Percentiles rank a stretch among this genome's conserved stretches.
These are phyloP conservation scores for Carassius gibelio DNA, from an alignment of 2,113 vertebrate species.

Conservation along the genomic window DNA sequence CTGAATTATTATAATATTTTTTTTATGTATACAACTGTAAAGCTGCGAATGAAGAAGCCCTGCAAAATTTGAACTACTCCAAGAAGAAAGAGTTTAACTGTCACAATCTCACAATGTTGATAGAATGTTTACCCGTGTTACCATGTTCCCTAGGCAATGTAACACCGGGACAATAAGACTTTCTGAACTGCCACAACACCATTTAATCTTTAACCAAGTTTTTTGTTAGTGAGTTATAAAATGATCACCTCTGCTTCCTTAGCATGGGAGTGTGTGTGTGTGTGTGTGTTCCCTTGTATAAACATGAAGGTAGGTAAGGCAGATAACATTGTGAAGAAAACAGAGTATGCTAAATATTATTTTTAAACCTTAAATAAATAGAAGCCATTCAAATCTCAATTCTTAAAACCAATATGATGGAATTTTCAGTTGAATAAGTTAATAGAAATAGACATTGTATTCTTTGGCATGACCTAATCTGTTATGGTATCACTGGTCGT, in stretches of 20 bases:
- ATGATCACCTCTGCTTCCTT: slow-evolving; percentile 58
- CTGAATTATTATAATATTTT: background rate
- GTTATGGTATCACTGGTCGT: background rate
- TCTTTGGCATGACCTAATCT: background rate
- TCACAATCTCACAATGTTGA: background rate
- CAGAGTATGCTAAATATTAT: slow-evolving; percentile 17
- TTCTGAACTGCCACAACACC: slow-evolving; percentile 35
- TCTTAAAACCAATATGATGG: no score
- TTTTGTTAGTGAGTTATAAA: slow-evolving; percentile 67
- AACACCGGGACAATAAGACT: slow-evolving; percentile 26
- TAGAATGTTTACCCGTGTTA: background rate
- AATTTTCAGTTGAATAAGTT: background rate
- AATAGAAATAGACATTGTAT: background rate
- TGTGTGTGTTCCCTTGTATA: slow-evolving; percentile 43
- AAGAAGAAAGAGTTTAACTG: background rate
- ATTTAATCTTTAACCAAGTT: slow-evolving; percentile 75
- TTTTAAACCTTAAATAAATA: background rate
- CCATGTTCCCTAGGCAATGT: slow-evolving; percentile 4
- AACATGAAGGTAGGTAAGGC: slow-evolving; percentile 37
- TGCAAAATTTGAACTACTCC: background rate
- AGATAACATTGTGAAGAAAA: slow-evolving; percentile 43
- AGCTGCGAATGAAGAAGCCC: background rate
- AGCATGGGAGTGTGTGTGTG: slow-evolving; percentile 46
- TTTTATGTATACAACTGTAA: background rate
- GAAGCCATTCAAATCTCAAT: background rate